phyloP scores from a whole-genome alignment of 2,113 vertebrate genomes.

The Pagrus major region DNA sequence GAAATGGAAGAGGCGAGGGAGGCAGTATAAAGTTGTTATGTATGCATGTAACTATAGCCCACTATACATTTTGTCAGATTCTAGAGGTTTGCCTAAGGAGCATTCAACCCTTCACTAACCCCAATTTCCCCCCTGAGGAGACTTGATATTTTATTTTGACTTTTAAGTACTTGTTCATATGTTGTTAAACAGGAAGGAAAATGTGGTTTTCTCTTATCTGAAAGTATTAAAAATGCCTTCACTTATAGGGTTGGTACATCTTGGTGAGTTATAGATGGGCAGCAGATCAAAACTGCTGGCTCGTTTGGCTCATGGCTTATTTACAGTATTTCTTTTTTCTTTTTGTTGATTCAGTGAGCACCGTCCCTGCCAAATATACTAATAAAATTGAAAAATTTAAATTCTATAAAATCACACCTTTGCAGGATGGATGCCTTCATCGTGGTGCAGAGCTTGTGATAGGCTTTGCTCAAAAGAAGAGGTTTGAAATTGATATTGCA shows the following conservation, averaged over 20 bases:
- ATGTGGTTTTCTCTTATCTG: neutral
- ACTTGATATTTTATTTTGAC: neutral
- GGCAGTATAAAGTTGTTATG: conserved; percentile 31
- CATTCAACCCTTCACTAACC: conserved; percentile 19
- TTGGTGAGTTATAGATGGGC: neutral
- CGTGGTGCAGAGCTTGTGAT: neutral
- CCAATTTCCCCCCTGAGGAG: neutral
- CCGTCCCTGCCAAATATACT: neutral
- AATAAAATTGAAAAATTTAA: neutral
- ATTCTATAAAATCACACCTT: neutral
- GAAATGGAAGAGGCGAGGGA: conserved; percentile 58
- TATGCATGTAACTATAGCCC: conserved; percentile 58
- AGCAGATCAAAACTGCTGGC: neutral
- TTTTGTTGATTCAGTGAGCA: neutral
- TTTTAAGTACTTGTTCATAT: neutral
- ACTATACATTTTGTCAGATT: conserved; percentile 66
- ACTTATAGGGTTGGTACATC: neutral
- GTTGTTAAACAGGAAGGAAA: neutral
- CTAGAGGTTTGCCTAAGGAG: conserved; percentile 61
- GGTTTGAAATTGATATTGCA: neutral
- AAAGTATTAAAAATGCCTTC: neutral
- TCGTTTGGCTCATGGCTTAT: neutral
- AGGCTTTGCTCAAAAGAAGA: neutral
- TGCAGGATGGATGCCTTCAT: neutral
- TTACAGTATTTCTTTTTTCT: neutral